Evolutionary conservation across 35 echinoderm and acorn worm genomes (phyloP).

Genomic region (Strongylocentrotus purpuratus): DNA sequence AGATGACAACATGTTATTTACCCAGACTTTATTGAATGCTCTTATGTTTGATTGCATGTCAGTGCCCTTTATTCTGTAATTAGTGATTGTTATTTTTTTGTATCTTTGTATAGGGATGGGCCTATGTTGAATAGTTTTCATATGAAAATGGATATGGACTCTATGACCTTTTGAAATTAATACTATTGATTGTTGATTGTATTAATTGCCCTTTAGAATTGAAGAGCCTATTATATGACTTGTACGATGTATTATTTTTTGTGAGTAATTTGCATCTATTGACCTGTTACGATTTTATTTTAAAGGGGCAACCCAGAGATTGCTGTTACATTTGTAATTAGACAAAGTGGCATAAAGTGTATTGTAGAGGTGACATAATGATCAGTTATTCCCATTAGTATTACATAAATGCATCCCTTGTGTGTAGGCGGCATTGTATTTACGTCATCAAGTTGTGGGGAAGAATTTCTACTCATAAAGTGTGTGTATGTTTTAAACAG

Average conservation of each 20-base stretch:
- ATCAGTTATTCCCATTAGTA: background rate
- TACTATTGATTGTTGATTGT: background rate
- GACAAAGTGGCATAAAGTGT: background rate
- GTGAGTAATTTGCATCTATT: background rate
- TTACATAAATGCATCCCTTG: background rate
- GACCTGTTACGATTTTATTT: background rate
- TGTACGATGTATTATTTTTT: background rate
- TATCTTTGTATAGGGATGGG: too few species aligned
- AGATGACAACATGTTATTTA: background rate
- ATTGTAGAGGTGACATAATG: background rate
- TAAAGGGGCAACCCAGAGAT: background rate
- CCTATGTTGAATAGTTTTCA: background rate
- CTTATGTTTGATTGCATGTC: too few species aligned
- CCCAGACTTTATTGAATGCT: too few species aligned
- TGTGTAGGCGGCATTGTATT: background rate
- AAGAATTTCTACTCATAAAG: background rate
- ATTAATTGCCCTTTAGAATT: background rate
- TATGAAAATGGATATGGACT: background rate
- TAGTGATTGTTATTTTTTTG: background rate
- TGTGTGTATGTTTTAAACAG: background rate
- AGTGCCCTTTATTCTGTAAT: background rate
- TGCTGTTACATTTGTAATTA: background rate
- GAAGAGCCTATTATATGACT: background rate
- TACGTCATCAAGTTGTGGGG: background rate
- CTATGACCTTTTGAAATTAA: background rate